A percentile compares a stretch with the other conserved stretches of the same genome.
These are phyloP conservation scores for Naso thynnoides DNA, from an alignment of 2,797 vertebrate genomes.

Conservation along the genomic window DNA sequence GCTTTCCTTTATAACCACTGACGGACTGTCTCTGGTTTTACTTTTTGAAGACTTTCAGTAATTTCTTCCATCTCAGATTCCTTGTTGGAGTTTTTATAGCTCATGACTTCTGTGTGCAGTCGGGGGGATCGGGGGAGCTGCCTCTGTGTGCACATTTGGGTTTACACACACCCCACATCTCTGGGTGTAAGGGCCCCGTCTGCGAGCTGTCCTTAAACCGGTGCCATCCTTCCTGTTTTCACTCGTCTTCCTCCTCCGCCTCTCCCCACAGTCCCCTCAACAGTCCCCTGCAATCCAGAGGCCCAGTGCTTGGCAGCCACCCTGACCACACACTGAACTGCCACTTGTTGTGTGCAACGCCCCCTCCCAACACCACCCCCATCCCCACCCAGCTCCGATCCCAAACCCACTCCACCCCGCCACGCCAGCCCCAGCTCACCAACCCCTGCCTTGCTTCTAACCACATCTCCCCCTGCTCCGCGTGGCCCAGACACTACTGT, in stretches of 20 bases:
- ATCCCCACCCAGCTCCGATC: slow-evolving; percentile 61
- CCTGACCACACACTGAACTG: slow-evolving; percentile 86
- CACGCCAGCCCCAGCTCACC: slow-evolving; percentile 53
- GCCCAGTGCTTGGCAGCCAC: slow-evolving; percentile 82
- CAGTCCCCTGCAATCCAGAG: slow-evolving; percentile 81
- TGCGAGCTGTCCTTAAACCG: slow-evolving; percentile 82
- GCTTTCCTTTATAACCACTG: slow-evolving; percentile 68
- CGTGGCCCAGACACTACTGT: slow-evolving; percentile 64
- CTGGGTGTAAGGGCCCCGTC: slow-evolving; percentile 68
- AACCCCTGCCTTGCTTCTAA: slow-evolving; percentile 70
- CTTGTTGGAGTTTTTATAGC: slow-evolving; percentile 50
- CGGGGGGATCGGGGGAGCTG: slow-evolving; percentile 30
- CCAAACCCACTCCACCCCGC: slow-evolving; percentile 64
- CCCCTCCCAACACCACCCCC: slow-evolving; percentile 28
- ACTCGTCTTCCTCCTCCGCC: slow-evolving; percentile 77
- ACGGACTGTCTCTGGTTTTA: slow-evolving; percentile 48
- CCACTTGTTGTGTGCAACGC: slow-evolving; percentile 81
- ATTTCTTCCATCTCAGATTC: slow-evolving; percentile 73
- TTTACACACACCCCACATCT: slow-evolving; percentile 37
- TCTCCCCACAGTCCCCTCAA: slow-evolving; percentile 67
- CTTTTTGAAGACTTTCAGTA: slow-evolving; percentile 33
- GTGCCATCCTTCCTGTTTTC: slow-evolving; percentile 89
- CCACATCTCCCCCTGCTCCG: slow-evolving; percentile 70
- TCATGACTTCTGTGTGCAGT: slow-evolving; percentile 50
- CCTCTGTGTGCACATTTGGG: slow-evolving; percentile 22